Percentiles rank a stretch among this genome's conserved stretches.
Conservation (phyloP, 2,113 vertebrate species). For the Mobula hypostoma region DNA sequence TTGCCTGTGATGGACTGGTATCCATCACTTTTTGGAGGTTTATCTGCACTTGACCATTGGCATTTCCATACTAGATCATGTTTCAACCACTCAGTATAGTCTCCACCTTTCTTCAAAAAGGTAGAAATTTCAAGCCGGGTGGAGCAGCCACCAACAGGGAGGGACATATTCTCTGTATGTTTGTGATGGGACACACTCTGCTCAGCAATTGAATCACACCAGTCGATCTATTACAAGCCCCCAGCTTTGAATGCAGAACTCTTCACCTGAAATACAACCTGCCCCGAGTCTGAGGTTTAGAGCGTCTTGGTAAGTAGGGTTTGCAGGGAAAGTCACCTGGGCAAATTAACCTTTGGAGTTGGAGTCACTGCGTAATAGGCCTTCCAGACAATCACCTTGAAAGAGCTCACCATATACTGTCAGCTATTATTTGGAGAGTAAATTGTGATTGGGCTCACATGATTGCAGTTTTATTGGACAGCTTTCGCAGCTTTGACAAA, state of each 20-base stretch:
- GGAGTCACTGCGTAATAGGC: not conserved
- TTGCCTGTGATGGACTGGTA: too few relatives aligned
- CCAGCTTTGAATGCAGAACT: not conserved
- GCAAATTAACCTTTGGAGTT: not conserved
- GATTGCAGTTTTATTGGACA: not conserved
- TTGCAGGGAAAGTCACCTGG: not conserved
- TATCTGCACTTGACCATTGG: too few relatives aligned
- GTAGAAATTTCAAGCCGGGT: not conserved
- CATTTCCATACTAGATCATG: too few relatives aligned
- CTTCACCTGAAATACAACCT: not conserved
- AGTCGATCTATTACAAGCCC: not conserved
- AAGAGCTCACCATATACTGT: not conserved
- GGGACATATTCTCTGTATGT: not conserved
- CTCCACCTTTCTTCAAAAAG: not conserved
- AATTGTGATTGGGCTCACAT: not conserved
- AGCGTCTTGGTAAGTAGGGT: not conserved
- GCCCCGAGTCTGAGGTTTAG: not conserved
- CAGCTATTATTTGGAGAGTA: not conserved
- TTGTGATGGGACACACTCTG: not conserved
- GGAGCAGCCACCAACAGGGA: too few relatives aligned
- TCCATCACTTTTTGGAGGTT: too few relatives aligned
- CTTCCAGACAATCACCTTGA: not conserved
- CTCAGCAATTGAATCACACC: not conserved
- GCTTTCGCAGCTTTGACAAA: not conserved
- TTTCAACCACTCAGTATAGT: too few relatives aligned